Conservation (phyloP, 2,797 vertebrate genomes). For the Sparidentex hasta region DNA sequence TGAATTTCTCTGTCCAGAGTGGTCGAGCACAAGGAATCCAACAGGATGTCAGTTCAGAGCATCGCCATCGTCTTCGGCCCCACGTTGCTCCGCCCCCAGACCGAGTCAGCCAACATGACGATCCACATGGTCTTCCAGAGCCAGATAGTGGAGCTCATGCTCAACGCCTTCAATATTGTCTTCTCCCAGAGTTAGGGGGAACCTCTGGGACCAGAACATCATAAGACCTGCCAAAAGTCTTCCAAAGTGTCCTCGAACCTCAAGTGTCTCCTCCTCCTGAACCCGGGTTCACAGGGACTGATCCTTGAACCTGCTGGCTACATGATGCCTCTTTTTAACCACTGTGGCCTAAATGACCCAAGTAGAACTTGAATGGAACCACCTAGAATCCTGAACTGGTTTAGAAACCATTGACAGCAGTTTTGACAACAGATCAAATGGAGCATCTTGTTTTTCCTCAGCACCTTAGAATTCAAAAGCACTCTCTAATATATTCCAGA, state of each 20-base stretch:
- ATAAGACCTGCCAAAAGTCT: background rate
- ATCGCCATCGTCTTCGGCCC: conserved; percentile 95
- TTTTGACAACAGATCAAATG: background rate
- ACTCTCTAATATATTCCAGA: background rate
- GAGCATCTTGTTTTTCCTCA: background rate
- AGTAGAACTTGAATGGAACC: conserved; percentile 6
- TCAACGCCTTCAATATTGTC: conserved; percentile 87
- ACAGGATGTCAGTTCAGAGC: conserved; percentile 95
- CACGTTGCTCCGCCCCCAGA: conserved; percentile 91
- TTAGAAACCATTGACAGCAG: conserved; percentile 1
- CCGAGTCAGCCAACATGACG: conserved; percentile 90
- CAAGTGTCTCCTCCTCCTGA: background rate
- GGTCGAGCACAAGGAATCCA: conserved; percentile 86
- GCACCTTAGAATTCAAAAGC: background rate
- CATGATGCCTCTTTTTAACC: background rate
- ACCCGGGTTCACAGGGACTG: background rate
- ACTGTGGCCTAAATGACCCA: background rate
- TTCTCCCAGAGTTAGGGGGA: conserved; percentile 81
- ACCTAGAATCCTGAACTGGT: background rate
- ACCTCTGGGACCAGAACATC: conserved; percentile 4
- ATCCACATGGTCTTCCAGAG: conserved; percentile 97
- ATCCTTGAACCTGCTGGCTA: background rate
- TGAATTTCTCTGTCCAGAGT: conserved; percentile 84
- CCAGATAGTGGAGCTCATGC: conserved; percentile 94
- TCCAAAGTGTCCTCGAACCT: background rate